Evolutionary conservation across 1,140 invertebrate genomes (phyloP).

Genomic region (Steinernema khuongi): DNA sequence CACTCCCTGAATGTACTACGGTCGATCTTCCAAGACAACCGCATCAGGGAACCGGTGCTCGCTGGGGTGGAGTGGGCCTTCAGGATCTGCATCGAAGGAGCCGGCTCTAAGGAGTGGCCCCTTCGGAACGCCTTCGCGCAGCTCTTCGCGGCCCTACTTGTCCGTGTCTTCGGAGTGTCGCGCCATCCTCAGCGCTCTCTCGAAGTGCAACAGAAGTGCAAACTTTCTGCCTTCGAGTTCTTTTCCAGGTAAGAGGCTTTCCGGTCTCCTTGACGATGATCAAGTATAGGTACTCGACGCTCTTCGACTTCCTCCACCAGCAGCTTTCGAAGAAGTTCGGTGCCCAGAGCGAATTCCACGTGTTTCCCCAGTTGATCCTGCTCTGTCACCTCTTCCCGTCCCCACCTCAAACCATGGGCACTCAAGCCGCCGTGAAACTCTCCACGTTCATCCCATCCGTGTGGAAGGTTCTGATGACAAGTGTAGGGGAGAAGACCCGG

Average conservation of each 20-base stretch:
- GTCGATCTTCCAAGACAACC: slow-evolving; percentile 30
- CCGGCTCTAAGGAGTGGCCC: slow-evolving; percentile 35
- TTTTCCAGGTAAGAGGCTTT: slow-evolving; percentile 34
- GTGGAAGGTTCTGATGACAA: neutral
- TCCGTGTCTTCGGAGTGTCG: slow-evolving; percentile 46
- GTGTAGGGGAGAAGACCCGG: slow-evolving; percentile 19
- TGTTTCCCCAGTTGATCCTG: slow-evolving; percentile 42
- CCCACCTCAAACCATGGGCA: neutral
- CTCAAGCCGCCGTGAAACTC: neutral
- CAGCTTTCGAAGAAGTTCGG: slow-evolving; percentile 10
- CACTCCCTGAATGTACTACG: slow-evolving; percentile 48
- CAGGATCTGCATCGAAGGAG: slow-evolving; percentile 34
- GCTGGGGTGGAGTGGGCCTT: slow-evolving; percentile 38
- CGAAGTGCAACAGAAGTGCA: slow-evolving; percentile 33
- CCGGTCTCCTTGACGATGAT: neutral
- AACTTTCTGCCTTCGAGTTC: slow-evolving; percentile 43
- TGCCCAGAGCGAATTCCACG: slow-evolving; percentile 28
- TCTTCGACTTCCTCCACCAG: slow-evolving; percentile 23
- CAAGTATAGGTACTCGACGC: slow-evolving; percentile 28
- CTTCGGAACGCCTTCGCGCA: slow-evolving; percentile 48
- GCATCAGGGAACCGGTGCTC: slow-evolving; percentile 29
- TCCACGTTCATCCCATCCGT: slow-evolving; percentile 21
- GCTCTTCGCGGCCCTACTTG: slow-evolving; percentile 45
- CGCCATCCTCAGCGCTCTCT: slow-evolving; percentile 31
- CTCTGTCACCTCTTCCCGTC: slow-evolving; percentile 42